Base-by-base conservation (phyloP, 2,797 vertebrate species). In the Cheirogaleus major region DNA sequence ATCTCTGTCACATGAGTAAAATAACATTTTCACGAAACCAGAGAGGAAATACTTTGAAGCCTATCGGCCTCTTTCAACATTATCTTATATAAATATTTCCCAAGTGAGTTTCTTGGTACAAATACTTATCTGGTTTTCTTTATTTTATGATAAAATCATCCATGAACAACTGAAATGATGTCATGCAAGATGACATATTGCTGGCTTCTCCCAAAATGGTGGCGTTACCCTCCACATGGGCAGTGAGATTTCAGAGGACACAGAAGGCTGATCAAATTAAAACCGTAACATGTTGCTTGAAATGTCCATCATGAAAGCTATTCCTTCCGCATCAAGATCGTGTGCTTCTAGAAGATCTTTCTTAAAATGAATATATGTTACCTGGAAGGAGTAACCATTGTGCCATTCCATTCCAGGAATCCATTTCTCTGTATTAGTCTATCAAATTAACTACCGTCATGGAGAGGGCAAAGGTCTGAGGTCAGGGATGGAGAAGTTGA, bases 51-150 rank as follows among this genome's bases (percentile, higher is more conserved):
- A 4, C 27, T 22, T 41, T 27, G 41, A 95, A 95, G 41, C 1
- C 50, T 73, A 4, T 35, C 91, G 43, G 41, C 61, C 59, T 79
- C 75, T 79, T 91, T 75, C 72, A 76, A 27, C 50, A 27, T 38
- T 23, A 57, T 50, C 67, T 72, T 78, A 35, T 45, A 25, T 55
- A 67, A 72, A 20, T 81, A 79, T 90, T 84, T 93, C 85, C 92
- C 35, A 93, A 88, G 65, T 59, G 76, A 59, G 23, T 93, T 82
- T 92, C 55, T 80, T 79, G 3, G 27, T 0, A 1, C 59, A 93
- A 69, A 30, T 38, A 83, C 35, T 89, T 92, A 78, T 38, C 95
- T 93, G 95, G 38, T 73, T 90, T 80, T 92, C 67, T 73, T 97
- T 41, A 84, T 48, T 43, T 80, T 38, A 72, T 76, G 72, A 63